A percentile compares a stretch with the other conserved stretches of the same genome.
Evolutionary conservation across 2,113 vertebrate species (phyloP).

Genomic region (Emydura subglobosa): DNA sequence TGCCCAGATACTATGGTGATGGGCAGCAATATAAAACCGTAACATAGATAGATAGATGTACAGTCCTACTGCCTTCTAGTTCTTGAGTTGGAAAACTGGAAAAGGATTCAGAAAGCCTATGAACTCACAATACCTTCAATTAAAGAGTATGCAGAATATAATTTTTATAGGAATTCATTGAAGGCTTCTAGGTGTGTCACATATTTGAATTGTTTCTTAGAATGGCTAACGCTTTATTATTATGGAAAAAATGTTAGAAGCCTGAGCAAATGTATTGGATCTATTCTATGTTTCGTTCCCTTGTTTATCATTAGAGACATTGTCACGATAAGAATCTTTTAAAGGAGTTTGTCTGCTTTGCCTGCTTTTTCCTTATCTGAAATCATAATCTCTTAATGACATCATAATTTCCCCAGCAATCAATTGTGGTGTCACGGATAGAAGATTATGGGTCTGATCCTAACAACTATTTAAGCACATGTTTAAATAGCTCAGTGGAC

Average conservation of each 20-base stretch:
- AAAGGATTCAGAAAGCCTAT: neutral
- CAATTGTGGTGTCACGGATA: neutral
- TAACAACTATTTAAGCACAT: neutral
- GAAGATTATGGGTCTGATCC: neutral
- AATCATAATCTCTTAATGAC: accelerated
- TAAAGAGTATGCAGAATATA: neutral
- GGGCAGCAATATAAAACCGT: neutral
- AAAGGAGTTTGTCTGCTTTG: neutral
- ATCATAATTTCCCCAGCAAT: neutral
- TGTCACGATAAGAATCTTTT: neutral
- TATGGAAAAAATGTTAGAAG: neutral
- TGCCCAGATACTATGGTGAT: accelerated
- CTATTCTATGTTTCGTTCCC: neutral
- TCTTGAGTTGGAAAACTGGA: neutral
- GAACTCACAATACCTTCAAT: neutral
- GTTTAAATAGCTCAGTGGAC: constrained; percentile 2
- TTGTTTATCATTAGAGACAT: neutral
- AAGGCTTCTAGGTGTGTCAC: neutral
- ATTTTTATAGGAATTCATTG: neutral
- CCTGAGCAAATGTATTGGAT: accelerated
- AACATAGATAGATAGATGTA: neutral
- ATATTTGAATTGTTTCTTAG: neutral
- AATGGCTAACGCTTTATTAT: neutral
- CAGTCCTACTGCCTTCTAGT: neutral
- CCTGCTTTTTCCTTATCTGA: neutral